A percentile compares a stretch with the other conserved stretches of the same genome.
Evolutionary conservation across 2,113 vertebrate genomes (phyloP).

Genomic region (Empidonax alnorum): DNA sequence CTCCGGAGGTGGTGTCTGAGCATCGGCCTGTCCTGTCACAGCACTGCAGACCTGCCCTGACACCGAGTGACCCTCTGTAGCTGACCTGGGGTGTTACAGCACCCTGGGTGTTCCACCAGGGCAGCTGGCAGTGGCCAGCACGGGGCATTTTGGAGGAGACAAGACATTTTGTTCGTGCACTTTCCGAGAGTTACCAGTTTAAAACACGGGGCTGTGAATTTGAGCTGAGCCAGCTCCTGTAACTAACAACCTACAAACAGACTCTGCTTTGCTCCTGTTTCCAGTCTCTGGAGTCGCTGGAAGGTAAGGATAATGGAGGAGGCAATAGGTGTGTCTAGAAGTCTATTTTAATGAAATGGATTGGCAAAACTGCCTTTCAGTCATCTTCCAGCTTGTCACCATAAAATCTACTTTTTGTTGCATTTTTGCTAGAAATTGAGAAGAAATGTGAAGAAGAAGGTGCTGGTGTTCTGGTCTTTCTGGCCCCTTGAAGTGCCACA

Average conservation of each 20-base stretch:
- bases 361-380: neutral
- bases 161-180: accelerated
- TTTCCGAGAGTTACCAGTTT: neutral
- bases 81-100: accelerated
- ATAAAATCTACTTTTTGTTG: neutral
- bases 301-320: neutral
- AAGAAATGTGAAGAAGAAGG: neutral
- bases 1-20: too few species aligned
- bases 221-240: neutral
- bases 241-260: neutral
- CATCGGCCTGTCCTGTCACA: neutral
- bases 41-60: neutral
- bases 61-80: accelerated
- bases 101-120: accelerated
- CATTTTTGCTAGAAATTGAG: neutral
- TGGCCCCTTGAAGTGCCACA: neutral
- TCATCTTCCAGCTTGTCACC: neutral
- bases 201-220: neutral
- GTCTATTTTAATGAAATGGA: neutral
- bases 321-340: neutral
- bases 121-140: neutral
- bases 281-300: neutral
- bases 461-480: accelerated
- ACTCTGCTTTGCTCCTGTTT: neutral
- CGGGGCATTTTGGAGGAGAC: accelerated